A percentile compares a stretch with the other conserved stretches of the same genome.
Conservation (phyloP, 2,113 vertebrate species). For the Ascaphus truei region DNA sequence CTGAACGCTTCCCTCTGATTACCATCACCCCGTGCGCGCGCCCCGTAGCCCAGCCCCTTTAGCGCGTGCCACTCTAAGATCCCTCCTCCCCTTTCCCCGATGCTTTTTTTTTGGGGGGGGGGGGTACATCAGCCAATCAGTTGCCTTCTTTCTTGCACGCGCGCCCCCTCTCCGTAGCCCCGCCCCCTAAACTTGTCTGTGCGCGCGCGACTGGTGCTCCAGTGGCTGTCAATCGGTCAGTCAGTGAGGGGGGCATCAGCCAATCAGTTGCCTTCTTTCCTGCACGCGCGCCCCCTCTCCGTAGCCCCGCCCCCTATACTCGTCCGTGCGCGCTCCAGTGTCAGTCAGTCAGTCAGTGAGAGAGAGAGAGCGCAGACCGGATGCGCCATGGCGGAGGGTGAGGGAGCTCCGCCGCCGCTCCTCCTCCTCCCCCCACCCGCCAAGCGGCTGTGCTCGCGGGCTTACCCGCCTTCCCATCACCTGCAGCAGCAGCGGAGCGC, state of each 20-base stretch:
- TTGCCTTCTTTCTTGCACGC: background rate
- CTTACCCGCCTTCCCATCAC: conserved; percentile 45
- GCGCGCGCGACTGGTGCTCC: no score
- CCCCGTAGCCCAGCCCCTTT: no score
- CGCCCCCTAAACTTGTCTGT: no score
- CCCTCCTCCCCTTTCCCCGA: background rate
- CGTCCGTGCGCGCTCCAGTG: conserved; percentile 32
- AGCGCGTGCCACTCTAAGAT: no score
- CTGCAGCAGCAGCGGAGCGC: conserved; percentile 30
- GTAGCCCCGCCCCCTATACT: background rate
- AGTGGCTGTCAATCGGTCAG: no score
- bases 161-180: background rate
- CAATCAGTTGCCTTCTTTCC: background rate
- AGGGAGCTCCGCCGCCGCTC: conserved; percentile 71
- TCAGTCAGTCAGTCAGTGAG: conserved; percentile 61
- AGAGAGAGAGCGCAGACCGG: conserved; percentile 59
- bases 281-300: background rate
- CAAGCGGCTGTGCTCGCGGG: conserved; percentile 83
- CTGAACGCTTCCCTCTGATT: no score
- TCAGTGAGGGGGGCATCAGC: background rate
- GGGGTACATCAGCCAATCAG: conserved; percentile 10
- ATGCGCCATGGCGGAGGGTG: conserved; percentile 94
- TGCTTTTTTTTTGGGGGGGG: background rate
- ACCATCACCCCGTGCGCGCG: no score
- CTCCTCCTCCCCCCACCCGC: conserved; percentile 70